Evolutionary conservation across 2,797 vertebrate genomes (phyloP).

Genomic region (Chaunax sp.): DNA sequence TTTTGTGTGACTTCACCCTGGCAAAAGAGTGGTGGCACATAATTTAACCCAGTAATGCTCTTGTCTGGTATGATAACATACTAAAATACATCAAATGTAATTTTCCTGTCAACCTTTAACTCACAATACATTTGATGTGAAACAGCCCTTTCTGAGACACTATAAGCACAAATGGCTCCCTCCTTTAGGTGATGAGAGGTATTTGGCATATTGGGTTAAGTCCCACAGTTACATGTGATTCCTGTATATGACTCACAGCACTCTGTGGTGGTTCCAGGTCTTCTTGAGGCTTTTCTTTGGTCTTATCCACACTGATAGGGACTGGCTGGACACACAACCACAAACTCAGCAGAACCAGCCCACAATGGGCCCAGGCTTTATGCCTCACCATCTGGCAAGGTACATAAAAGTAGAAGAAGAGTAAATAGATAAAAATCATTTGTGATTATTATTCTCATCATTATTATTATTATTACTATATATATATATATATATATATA

Average conservation of each 20-base stretch:
- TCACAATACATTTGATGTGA: background rate
- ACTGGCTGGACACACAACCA: slow-evolving; percentile 85
- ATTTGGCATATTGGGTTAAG: slow-evolving; percentile 13
- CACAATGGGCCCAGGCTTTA: slow-evolving; percentile 53
- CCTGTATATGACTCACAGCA: slow-evolving; percentile 81
- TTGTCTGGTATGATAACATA: slow-evolving; percentile 21
- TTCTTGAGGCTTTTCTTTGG: slow-evolving; percentile 79
- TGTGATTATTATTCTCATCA: no score
- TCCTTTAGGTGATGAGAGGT: background rate
- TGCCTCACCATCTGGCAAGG: slow-evolving; percentile 84
- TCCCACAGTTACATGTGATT: slow-evolving; percentile 4
- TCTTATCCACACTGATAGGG: slow-evolving; percentile 91
- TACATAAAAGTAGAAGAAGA: background rate
- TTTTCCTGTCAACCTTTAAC: slow-evolving; percentile 5
- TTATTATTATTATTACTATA: no score
- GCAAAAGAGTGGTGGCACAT: background rate
- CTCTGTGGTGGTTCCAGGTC: slow-evolving; percentile 83
- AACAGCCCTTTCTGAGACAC: slow-evolving; percentile 6
- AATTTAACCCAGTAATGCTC: background rate
- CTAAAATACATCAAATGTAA: background rate
- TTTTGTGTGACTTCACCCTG: no score
- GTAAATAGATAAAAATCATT: background rate
- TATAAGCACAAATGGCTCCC: background rate
- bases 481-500: no score
- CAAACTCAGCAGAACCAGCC: slow-evolving; percentile 73